These are phyloP conservation scores for Octopus bimaculoides DNA, from an alignment of 1,140 invertebrate species.

Conservation along the genomic window DNA sequence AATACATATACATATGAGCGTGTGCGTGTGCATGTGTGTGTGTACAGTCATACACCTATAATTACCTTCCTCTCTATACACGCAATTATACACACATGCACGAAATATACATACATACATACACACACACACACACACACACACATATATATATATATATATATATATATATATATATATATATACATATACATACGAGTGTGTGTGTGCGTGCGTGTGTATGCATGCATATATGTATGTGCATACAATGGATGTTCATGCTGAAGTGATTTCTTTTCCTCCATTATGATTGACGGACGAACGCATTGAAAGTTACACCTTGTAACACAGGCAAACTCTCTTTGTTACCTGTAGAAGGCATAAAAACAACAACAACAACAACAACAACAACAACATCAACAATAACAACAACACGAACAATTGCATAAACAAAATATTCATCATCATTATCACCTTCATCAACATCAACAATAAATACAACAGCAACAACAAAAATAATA, in stretches of 20 bases:
- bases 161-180: constrained; percentile 2
- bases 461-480: no score
- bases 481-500: no score
- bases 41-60: background rate
- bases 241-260: background rate
- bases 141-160: background rate
- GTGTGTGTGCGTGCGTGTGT: background rate
- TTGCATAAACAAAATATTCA: no score
- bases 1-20: background rate
- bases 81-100: background rate
- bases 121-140: background rate
- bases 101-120: background rate
- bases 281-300: background rate
- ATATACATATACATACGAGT: background rate
- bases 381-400: no score
- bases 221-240: background rate
- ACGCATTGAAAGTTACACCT: background rate
- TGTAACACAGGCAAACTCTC: no score
- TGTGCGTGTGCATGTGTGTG: background rate
- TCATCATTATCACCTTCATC: no score
- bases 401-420: no score
- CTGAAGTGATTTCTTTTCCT: background rate
- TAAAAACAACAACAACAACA: no score
- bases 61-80: background rate
- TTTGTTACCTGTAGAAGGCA: no score